A percentile compares a stretch with the other conserved stretches of the same genome.
phyloP scores from a whole-genome alignment of 2,113 vertebrate genomes.

The Brevimyrus niger region DNA sequence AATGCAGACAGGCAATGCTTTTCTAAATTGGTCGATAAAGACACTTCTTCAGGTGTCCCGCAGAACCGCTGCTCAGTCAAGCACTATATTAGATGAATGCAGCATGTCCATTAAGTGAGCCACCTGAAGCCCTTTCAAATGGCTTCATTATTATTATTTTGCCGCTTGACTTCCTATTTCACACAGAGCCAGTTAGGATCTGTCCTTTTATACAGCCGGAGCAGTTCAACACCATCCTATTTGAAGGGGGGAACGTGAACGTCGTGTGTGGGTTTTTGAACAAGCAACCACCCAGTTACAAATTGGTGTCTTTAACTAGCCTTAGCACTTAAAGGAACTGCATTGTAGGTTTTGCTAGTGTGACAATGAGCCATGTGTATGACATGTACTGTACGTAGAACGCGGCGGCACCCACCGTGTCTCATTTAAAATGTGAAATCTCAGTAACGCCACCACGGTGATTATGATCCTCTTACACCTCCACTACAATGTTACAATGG shows the following conservation, averaged over 20 bases:
- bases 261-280: background rate
- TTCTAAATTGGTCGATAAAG: background rate
- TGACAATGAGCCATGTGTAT: background rate
- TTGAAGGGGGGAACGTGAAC: background rate
- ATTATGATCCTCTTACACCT: background rate
- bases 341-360: background rate
- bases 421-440: background rate
- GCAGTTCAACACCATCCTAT: background rate
- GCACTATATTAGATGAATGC: background rate
- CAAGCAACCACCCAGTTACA: background rate
- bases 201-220: background rate
- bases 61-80: background rate
- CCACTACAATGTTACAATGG: background rate
- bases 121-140: background rate
- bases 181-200: background rate
- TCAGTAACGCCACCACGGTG: background rate
- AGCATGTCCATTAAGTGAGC: background rate
- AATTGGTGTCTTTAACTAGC: background rate
- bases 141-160: background rate
- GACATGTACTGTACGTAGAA: background rate
- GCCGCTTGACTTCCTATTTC: background rate
- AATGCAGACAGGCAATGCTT: background rate
- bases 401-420: background rate
- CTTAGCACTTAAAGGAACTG: background rate
- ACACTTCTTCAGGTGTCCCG: background rate